Evolutionary conservation across 2,113 vertebrate genomes (phyloP).

Genomic region (Phycodurus eques): DNA sequence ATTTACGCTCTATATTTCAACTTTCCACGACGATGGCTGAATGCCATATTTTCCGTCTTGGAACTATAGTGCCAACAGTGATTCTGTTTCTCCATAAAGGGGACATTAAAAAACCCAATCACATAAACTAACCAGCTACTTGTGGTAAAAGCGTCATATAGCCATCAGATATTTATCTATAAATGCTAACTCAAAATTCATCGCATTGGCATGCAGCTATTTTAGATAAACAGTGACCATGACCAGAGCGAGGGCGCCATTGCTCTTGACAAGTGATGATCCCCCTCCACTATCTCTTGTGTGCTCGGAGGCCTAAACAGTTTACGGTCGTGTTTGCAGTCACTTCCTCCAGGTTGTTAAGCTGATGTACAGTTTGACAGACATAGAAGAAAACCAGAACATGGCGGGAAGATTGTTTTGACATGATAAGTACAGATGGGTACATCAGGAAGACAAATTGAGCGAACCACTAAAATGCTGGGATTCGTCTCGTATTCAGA

Average conservation of each 20-base stretch:
- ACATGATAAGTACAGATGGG: constrained; percentile 88
- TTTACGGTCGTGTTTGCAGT: constrained; percentile 97
- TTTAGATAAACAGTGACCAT: constrained; percentile 89
- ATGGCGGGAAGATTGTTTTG: constrained; percentile 88
- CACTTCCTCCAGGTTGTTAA: constrained; percentile 95
- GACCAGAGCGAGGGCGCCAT: constrained; percentile 89
- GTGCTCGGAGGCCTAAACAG: constrained; percentile 88
- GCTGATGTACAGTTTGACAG: constrained; percentile 93
- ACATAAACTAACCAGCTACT: constrained; percentile 43
- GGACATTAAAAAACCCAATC: not conserved
- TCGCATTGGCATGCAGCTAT: constrained; percentile 73
- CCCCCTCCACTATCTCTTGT: constrained; percentile 88
- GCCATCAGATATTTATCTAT: constrained; percentile 59
- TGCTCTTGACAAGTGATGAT: constrained; percentile 89
- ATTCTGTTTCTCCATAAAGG: constrained; percentile 9
- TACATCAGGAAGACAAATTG: constrained; percentile 71
- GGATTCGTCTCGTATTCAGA: constrained; percentile 63
- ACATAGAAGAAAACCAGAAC: constrained; percentile 92
- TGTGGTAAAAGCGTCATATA: constrained; percentile 56
- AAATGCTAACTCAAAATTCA: constrained; percentile 56
- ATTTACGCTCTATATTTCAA: not conserved
- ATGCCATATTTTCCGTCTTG: not conserved
- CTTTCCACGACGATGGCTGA: constrained; percentile 27
- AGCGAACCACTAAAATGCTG: constrained; percentile 58
- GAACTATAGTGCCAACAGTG: constrained; percentile 13